phyloP scores from a whole-genome alignment of 2,113 vertebrate genomes.

The Oceanodroma tethys region DNA sequence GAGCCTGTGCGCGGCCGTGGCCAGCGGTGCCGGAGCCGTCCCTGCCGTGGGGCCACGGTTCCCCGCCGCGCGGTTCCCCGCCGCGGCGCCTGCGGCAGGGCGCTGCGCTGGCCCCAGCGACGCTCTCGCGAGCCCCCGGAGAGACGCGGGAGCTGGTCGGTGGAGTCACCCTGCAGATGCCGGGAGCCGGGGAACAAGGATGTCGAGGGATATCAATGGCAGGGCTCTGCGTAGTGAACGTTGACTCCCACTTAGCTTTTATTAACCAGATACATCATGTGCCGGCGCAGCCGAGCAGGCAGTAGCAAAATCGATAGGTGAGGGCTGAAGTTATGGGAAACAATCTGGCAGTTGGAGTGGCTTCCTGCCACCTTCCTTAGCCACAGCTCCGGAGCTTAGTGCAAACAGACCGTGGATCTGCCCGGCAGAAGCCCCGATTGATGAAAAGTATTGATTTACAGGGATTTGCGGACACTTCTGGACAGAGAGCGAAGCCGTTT shows the following conservation, averaged over 20 bases:
- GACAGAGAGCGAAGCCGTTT: background rate
- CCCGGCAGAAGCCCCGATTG: background rate
- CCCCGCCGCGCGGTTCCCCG: no score
- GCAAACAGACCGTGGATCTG: background rate
- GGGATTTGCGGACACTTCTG: background rate
- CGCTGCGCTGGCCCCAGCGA: background rate
- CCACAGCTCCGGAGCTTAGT: background rate
- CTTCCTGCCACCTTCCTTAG: background rate
- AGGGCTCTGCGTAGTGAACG: background rate
- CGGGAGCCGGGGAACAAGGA: background rate
- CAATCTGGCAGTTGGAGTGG: background rate
- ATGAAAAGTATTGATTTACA: background rate
- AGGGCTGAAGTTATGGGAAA: background rate
- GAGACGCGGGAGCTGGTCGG: background rate
- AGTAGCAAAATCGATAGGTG: background rate
- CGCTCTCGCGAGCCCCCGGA: background rate
- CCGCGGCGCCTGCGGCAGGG: background rate
- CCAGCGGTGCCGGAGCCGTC: background rate
- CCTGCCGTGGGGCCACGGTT: background rate
- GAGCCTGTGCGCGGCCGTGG: background rate
- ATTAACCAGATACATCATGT: background rate
- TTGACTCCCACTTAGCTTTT: background rate
- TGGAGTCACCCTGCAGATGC: background rate
- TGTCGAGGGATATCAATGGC: fast-evolving
- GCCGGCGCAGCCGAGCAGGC: background rate